phyloP scores from a whole-genome alignment of 2,113 vertebrate genomes.

The Malurus cyaneus region DNA sequence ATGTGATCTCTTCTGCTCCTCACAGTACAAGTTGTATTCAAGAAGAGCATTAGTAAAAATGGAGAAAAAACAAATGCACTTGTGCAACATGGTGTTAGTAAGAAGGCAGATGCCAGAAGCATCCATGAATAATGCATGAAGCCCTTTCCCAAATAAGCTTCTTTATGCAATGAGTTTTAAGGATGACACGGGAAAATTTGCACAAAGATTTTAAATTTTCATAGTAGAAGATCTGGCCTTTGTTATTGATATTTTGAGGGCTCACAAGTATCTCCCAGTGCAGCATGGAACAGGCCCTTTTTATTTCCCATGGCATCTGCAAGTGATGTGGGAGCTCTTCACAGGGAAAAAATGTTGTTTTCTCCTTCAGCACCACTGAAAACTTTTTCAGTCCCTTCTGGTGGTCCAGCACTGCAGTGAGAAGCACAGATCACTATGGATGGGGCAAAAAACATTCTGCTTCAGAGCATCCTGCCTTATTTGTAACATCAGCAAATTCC shows the following conservation, averaged over 20 bases:
- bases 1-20: neutral
- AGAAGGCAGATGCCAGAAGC: neutral
- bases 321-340: neutral
- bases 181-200: neutral
- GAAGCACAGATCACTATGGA: neutral
- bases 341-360: slow-evolving; percentile 61
- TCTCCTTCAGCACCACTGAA: slow-evolving; percentile 50
- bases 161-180: neutral
- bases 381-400: neutral
- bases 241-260: neutral
- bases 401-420: slow-evolving; percentile 30
- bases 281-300: neutral
- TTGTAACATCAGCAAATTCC: neutral
- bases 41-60: neutral
- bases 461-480: neutral
- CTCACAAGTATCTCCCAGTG: neutral
- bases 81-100: neutral
- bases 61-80: neutral
- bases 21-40: neutral
- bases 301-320: neutral
- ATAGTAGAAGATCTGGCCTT: neutral
- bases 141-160: neutral
- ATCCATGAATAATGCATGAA: neutral
- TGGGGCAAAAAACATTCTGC: neutral
- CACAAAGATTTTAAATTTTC: neutral